A percentile compares a stretch with the other conserved stretches of the same genome.
Conservation (phyloP, 2,888 invertebrate species). For the Odontomyia ornata region DNA sequence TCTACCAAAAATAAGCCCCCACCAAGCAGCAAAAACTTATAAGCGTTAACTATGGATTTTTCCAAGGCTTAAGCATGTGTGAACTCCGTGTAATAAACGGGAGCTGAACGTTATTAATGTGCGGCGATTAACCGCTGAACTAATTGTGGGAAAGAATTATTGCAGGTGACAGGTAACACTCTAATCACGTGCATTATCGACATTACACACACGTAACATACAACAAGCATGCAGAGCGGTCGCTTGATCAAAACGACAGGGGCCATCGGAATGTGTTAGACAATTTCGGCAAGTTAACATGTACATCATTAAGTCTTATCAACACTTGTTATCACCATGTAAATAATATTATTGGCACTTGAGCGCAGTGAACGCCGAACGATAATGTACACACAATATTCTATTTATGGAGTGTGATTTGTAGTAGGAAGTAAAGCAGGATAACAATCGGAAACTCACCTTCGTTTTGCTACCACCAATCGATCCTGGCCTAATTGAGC, state of each 20-base stretch:
- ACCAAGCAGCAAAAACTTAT: not conserved
- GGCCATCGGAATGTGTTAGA: not conserved
- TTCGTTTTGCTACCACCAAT: conserved; percentile 96
- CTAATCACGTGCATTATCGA: conserved; percentile 35
- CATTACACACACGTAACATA: not conserved
- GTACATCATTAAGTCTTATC: conserved; percentile 26
- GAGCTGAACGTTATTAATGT: conserved; percentile 47
- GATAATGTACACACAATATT: not conserved
- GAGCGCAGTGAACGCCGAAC: not conserved
- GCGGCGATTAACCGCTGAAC: conserved; percentile 46
- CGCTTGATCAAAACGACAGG: not conserved
- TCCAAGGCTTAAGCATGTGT: too few species aligned
- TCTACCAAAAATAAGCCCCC: too few species aligned
- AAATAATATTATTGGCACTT: conserved; percentile 25
- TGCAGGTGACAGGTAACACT: conserved; percentile 43
- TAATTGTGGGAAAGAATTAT: conserved; percentile 46
- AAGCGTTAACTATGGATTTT: not conserved
- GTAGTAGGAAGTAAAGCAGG: too few species aligned
- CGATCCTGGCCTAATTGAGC: conserved; percentile 93
- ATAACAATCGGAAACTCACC: conserved; percentile 67
- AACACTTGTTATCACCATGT: conserved; percentile 41
- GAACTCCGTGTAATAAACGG: conserved; percentile 41
- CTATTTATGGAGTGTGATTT: too few species aligned
- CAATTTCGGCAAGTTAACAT: not conserved
- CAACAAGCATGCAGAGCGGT: conserved; percentile 1